These are phyloP conservation scores for Nowickia ferox DNA, from an alignment of 2,888 invertebrate genomes.

Conservation along the genomic window DNA sequence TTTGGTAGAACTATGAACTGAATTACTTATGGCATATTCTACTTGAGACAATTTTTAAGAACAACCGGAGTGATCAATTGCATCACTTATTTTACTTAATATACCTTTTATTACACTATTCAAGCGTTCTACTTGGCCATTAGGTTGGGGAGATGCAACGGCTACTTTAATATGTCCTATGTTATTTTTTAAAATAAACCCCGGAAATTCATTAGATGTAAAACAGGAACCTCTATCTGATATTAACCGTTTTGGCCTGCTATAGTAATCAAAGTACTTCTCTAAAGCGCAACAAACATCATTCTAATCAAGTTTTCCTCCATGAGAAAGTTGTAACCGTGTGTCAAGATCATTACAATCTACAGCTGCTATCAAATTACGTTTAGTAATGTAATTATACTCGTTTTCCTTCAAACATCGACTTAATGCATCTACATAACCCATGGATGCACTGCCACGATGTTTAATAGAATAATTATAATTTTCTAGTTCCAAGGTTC, in stretches of 20 bases:
- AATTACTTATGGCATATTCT: constrained; percentile 68
- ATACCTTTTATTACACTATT: constrained; percentile 50
- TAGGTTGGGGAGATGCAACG: constrained; percentile 37
- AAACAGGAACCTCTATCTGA: constrained; percentile 18
- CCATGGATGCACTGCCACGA: neutral
- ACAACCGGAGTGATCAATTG: constrained; percentile 42
- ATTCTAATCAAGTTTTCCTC: too few relatives aligned
- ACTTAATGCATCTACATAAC: neutral
- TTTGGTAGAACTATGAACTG: constrained; percentile 20
- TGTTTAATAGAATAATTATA: neutral
- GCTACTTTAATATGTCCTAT: neutral
- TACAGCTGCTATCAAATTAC: too few relatives aligned
- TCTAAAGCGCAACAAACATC: neutral
- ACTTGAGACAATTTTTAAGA: neutral
- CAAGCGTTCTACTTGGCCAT: constrained; percentile 53
- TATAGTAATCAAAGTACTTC: neutral
- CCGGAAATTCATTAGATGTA: constrained; percentile 8
- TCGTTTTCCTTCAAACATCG: neutral
- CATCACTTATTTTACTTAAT: constrained; percentile 61
- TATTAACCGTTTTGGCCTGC: constrained; percentile 3
- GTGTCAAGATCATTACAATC: too few relatives aligned
- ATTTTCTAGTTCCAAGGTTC: constrained; percentile 19
- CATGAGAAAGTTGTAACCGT: too few relatives aligned
- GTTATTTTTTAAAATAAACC: constrained; percentile 8
- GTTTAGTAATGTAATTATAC: too few relatives aligned